Conservation (phyloP, 1,140 invertebrate genomes). For the Mylabris phalerata region DNA sequence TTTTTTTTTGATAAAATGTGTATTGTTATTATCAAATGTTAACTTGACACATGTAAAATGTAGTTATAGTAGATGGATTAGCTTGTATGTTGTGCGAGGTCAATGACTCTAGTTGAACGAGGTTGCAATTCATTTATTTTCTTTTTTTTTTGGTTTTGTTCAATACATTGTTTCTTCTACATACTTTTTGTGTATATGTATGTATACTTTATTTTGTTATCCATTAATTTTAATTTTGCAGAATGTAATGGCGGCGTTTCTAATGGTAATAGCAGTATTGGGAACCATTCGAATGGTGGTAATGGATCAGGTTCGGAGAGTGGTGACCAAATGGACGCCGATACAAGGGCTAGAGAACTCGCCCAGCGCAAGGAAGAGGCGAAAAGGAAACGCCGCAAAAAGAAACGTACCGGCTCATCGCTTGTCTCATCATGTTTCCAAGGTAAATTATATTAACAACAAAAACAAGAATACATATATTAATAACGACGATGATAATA, state of each 20-base stretch:
- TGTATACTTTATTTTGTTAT: too few species aligned
- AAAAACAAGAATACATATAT: not conserved
- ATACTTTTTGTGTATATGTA: not conserved
- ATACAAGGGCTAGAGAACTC: conserved; percentile 50
- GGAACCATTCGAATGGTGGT: conserved; percentile 17
- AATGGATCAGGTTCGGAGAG: conserved; percentile 39
- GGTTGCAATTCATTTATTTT: too few species aligned
- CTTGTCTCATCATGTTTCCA: conserved; percentile 82
- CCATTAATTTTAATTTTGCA: conserved; percentile 2
- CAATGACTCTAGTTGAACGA: too few species aligned
- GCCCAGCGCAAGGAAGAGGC: conserved; percentile 77
- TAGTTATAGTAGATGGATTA: too few species aligned
- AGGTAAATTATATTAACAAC: conserved; percentile 48
- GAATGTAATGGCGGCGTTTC: conserved; percentile 28
- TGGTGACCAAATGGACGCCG: conserved; percentile 42
- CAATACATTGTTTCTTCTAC: too few species aligned
- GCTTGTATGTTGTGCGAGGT: too few species aligned
- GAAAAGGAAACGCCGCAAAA: conserved; percentile 75
- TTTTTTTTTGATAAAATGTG: too few species aligned
- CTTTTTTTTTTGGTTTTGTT: too few species aligned
- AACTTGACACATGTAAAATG: too few species aligned
- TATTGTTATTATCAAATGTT: too few species aligned
- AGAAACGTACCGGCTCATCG: conserved; percentile 80
- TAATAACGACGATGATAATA: too few species aligned
- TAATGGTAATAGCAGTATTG: conserved; percentile 20